Conservation (phyloP, 92 coral and sea anemone genomes). For the Pocillopora meandrina region DNA sequence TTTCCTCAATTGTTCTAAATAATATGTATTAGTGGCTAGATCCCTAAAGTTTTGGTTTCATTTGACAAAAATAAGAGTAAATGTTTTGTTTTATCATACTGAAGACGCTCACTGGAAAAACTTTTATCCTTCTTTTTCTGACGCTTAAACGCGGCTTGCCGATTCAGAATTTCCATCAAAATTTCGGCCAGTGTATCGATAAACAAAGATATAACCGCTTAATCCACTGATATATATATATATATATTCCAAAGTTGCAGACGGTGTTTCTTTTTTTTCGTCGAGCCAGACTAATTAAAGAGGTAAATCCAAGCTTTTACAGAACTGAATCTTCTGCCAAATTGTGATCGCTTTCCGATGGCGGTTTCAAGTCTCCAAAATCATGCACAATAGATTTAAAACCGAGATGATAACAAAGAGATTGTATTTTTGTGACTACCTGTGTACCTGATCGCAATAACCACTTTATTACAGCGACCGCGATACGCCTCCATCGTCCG, state of each 20-base stretch:
- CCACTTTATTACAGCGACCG: constrained; percentile 4
- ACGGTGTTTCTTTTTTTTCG: too few relatives aligned
- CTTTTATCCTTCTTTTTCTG: too few relatives aligned
- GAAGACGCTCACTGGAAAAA: too few relatives aligned
- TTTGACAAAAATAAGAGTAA: not conserved
- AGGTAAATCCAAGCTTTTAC: too few relatives aligned
- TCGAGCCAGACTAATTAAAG: too few relatives aligned
- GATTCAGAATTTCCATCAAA: too few relatives aligned
- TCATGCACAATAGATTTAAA: not conserved
- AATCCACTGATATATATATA: too few relatives aligned
- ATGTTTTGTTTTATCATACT: not conserved
- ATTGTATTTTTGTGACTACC: not conserved
- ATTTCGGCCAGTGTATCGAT: too few relatives aligned
- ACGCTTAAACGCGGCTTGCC: too few relatives aligned
- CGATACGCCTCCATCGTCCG: not conserved
- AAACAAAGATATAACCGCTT: too few relatives aligned
- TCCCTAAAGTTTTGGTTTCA: not conserved
- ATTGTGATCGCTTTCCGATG: not conserved
- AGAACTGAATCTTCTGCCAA: not conserved
- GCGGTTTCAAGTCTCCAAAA: not conserved
- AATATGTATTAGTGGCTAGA: not conserved
- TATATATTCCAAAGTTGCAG: too few relatives aligned
- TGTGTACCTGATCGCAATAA: not conserved
- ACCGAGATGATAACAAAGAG: not conserved
- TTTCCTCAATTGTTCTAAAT: not conserved